These are phyloP conservation scores for Ischnura elegans DNA, from an alignment of 2,888 invertebrate species.

Conservation along the genomic window DNA sequence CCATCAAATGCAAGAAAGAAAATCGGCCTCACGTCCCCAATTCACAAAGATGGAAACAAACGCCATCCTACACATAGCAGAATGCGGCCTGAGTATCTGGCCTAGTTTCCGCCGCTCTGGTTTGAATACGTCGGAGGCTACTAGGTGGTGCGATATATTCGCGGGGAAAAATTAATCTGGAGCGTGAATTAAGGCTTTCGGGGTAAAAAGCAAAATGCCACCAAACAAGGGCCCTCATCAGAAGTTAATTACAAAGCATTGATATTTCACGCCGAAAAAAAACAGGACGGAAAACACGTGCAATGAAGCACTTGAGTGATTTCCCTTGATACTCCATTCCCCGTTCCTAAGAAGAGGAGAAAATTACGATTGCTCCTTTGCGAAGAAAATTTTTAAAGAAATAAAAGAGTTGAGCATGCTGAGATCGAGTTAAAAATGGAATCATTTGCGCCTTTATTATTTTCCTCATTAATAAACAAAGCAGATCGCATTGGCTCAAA, in stretches of 20 bases:
- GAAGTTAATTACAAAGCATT: not conserved
- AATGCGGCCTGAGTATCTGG: not conserved
- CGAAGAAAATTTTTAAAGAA: not conserved
- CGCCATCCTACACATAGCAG: not conserved
- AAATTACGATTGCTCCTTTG: not conserved
- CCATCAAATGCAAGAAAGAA: not conserved
- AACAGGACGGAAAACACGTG: not conserved
- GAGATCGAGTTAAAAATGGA: no score
- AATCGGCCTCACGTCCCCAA: not conserved
- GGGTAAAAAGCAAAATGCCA: not conserved
- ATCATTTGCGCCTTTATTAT: not conserved
- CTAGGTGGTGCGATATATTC: not conserved
- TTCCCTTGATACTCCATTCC: not conserved
- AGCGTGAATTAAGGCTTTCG: not conserved
- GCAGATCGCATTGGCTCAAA: no score
- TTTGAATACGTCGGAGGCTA: not conserved
- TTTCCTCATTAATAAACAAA: not conserved
- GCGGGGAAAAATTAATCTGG: not conserved
- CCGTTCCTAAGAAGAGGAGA: not conserved
- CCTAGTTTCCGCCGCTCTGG: not conserved
- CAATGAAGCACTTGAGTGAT: not conserved
- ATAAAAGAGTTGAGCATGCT: no score
- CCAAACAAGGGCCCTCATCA: not conserved
- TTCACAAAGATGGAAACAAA: not conserved
- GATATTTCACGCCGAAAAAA: not conserved